These are phyloP conservation scores for Beris morrisii DNA, from an alignment of 2,888 invertebrate species.

Conservation along the genomic window DNA sequence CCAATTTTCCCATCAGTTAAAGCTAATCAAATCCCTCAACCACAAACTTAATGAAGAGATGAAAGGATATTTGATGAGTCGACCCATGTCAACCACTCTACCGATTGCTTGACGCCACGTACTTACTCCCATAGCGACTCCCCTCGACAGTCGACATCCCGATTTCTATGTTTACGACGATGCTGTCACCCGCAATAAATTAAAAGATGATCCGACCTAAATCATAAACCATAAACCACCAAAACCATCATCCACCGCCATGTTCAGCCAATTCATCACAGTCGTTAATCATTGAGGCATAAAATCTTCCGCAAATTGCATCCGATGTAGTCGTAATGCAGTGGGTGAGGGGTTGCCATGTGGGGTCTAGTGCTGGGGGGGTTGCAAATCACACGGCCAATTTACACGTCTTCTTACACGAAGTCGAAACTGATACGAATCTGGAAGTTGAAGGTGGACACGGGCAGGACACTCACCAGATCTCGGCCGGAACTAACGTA, in stretches of 20 bases:
- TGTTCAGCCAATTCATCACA: slow-evolving; percentile 31
- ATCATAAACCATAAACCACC: slow-evolving; percentile 15
- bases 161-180: too few species aligned
- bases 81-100: too few species aligned
- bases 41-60: too few species aligned
- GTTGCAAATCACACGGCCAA: slow-evolving; percentile 28
- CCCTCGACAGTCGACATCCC: too few species aligned
- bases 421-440: not conserved
- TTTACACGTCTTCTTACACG: slow-evolving; percentile 1
- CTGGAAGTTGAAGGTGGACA: too few species aligned
- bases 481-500: slow-evolving; percentile 65
- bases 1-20: too few species aligned
- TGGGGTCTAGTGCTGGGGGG: too few species aligned
- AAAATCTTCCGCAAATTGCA: slow-evolving; percentile 35
- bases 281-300: slow-evolving; percentile 23
- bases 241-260: too few species aligned
- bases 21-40: too few species aligned
- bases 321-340: slow-evolving; percentile 28
- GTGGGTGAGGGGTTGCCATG: not conserved
- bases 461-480: slow-evolving; percentile 49
- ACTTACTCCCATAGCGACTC: too few species aligned
- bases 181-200: not conserved
- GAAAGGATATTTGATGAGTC: too few species aligned
- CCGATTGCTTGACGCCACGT: too few species aligned
- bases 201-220: slow-evolving; percentile 25